These are phyloP conservation scores for Andrena bicolor DNA, from an alignment of 2,888 invertebrate genomes.

Conservation along the genomic window DNA sequence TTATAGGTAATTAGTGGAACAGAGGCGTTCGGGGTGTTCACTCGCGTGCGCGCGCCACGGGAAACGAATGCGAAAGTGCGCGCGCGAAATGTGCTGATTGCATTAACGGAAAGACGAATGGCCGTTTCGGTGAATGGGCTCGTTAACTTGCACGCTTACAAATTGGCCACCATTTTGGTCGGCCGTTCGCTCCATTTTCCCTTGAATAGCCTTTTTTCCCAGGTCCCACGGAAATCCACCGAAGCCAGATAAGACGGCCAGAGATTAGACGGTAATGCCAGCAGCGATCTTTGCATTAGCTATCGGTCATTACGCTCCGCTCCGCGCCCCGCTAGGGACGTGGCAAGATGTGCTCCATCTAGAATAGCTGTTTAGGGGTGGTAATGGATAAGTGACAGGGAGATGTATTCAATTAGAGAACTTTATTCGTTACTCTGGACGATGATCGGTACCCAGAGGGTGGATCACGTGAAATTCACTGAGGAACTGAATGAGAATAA, in stretches of 20 bases:
- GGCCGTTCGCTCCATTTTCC: slow-evolving; percentile 22
- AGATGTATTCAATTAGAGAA: background rate
- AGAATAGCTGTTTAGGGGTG: background rate
- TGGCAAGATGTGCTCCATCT: background rate
- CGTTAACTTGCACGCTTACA: slow-evolving; percentile 66
- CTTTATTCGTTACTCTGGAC: slow-evolving; percentile 45
- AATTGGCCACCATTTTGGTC: slow-evolving; percentile 65
- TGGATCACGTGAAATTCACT: slow-evolving; percentile 85
- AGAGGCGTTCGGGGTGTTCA: slow-evolving; percentile 33
- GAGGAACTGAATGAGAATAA: slow-evolving; percentile 86
- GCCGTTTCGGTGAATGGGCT: slow-evolving; percentile 67
- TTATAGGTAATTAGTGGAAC: slow-evolving; percentile 60
- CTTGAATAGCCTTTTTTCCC: slow-evolving; percentile 1
- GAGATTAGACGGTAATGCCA: slow-evolving; percentile 50
- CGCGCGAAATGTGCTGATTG: slow-evolving; percentile 59
- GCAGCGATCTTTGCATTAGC: slow-evolving; percentile 25
- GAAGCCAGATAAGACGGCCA: slow-evolving; percentile 38
- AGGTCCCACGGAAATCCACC: slow-evolving; percentile 33
- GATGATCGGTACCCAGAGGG: slow-evolving; percentile 83
- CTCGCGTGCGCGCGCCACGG: slow-evolving; percentile 32
- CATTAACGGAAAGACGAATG: slow-evolving; percentile 67
- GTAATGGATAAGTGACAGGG: background rate
- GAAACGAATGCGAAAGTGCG: slow-evolving; percentile 64
- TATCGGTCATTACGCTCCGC: slow-evolving; percentile 30
- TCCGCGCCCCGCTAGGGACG: background rate